These are phyloP conservation scores for Mechanitis mazaeus DNA, from an alignment of 2,888 invertebrate genomes.

Conservation along the genomic window DNA sequence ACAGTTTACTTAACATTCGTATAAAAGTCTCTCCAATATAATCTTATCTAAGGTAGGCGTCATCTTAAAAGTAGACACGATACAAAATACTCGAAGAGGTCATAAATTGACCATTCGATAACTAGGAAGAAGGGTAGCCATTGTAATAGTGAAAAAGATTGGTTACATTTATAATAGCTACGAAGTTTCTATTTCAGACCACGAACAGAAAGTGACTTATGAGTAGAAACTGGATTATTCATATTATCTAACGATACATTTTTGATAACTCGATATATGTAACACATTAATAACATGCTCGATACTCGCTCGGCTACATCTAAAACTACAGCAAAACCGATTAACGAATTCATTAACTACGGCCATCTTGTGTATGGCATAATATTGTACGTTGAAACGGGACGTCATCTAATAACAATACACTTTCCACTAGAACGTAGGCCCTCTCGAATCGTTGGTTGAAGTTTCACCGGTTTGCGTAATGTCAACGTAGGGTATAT, in stretches of 20 bases:
- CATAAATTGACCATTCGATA: conserved; percentile 56
- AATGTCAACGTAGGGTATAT: conserved; percentile 48
- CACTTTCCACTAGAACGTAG: conserved; percentile 62
- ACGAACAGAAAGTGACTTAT: conserved; percentile 50
- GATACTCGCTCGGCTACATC: conserved; percentile 63
- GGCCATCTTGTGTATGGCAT: conserved; percentile 53
- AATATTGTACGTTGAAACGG: conserved; percentile 47
- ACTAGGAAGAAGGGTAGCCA: conserved; percentile 50
- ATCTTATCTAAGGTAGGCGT: conserved; percentile 74
- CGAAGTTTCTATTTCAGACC: conserved; percentile 45
- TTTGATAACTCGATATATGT: conserved; percentile 63
- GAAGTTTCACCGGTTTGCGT: conserved; percentile 31
- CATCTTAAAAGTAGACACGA: conserved; percentile 61
- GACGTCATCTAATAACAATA: conserved; percentile 51
- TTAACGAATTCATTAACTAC: conserved; percentile 66
- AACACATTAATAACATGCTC: conserved; percentile 62
- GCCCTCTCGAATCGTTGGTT: conserved; percentile 41
- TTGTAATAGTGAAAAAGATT: conserved; percentile 63
- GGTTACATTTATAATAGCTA: conserved; percentile 61
- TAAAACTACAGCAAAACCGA: conserved; percentile 66
- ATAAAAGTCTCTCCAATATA: conserved; percentile 76
- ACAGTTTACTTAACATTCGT: conserved; percentile 75
- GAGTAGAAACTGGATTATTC: conserved; percentile 57
- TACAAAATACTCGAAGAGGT: conserved; percentile 56
- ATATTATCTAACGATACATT: conserved; percentile 64